Conservation (phyloP, 1,140 invertebrate genomes). For the Pachypsylla venusta region DNA sequence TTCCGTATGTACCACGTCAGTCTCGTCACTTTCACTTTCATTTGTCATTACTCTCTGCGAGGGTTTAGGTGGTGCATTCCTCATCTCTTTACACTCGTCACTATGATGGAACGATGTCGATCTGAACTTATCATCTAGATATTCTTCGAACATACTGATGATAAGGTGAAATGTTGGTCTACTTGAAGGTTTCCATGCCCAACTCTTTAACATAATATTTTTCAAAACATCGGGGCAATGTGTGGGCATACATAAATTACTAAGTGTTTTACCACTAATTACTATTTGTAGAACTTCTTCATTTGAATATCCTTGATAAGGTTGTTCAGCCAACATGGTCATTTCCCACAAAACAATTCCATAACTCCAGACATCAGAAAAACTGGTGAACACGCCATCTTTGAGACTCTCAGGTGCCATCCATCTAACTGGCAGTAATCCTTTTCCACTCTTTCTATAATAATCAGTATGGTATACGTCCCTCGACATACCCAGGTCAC, state of each 20-base stretch:
- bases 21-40: too few species aligned
- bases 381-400: slow-evolving; percentile 82
- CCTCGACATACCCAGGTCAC: slow-evolving; percentile 88
- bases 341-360: slow-evolving; percentile 97
- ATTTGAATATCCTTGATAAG: slow-evolving; percentile 72
- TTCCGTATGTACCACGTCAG: background rate
- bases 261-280: slow-evolving; percentile 75
- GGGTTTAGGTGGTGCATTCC: background rate
- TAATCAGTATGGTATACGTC: slow-evolving; percentile 97
- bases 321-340: slow-evolving; percentile 93
- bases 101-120: slow-evolving; percentile 25
- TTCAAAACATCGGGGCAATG: slow-evolving; percentile 82
- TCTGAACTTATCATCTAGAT: slow-evolving; percentile 26
- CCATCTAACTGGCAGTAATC: slow-evolving; percentile 62
- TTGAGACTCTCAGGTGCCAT: slow-evolving; percentile 94
- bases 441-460: slow-evolving; percentile 85
- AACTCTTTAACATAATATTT: slow-evolving; percentile 73
- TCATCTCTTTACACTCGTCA: background rate
- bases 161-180: slow-evolving; percentile 77
- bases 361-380: slow-evolving; percentile 92
- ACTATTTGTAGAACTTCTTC: slow-evolving; percentile 71
- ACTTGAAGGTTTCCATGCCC: slow-evolving; percentile 56
- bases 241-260: slow-evolving; percentile 48
- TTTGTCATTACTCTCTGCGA: background rate
- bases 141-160: slow-evolving; percentile 43